Evolutionary conservation across 2,888 invertebrate genomes (phyloP), one percentile per base, ranked within the genome.

Genomic region (Anaspis maculata): DNA sequence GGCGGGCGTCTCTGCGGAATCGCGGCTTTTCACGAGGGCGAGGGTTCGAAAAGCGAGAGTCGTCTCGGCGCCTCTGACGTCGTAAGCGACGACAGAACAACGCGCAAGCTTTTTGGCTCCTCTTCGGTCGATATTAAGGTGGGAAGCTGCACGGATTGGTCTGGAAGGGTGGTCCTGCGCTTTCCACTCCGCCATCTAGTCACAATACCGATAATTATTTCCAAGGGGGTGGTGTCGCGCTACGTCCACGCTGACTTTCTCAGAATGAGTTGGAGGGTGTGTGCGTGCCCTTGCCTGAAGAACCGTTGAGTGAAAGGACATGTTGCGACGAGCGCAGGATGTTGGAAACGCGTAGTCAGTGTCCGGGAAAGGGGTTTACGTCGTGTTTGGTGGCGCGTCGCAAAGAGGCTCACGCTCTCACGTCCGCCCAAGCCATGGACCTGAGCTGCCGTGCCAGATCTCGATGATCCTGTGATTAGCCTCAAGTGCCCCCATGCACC

Each of bases 381-480:
- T 19, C 34, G 36, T 40, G 34, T 36, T 31, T 39, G 29, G 47
- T 35, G 44, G 44, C 39, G 42, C 41, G 43, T 37, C 43, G 34
- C 30, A 29, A 39, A 34, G 31, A 34, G 39, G 44, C 37, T 41
- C 40, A 41, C 33, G 44, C 44, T 37, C 40, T 49, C 44, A 48
- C 47, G 44, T 46, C 48, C 44, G 49, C 52, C 52, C 52, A 46
- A 56, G 56, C 52, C 53, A 60, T 62, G 62, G 57, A 61, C 56
- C 54, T 56, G 51, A 51, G 48, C 54, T 52, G 46, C 44, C 49
- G 56, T 44, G 54, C 52, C 42, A 53, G 55, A 48, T 53, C 46
- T 46, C 61, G 62, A 57, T 62, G 63, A 61, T 63, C 56, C 49
- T 50, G 45, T 52, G 50, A 49, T 44, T 46, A 48, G 41, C 39